Evolutionary conservation across 2,888 invertebrate genomes (phyloP), one percentile per base, ranked within the genome.

Genomic region (Clistopyga incitator): DNA sequence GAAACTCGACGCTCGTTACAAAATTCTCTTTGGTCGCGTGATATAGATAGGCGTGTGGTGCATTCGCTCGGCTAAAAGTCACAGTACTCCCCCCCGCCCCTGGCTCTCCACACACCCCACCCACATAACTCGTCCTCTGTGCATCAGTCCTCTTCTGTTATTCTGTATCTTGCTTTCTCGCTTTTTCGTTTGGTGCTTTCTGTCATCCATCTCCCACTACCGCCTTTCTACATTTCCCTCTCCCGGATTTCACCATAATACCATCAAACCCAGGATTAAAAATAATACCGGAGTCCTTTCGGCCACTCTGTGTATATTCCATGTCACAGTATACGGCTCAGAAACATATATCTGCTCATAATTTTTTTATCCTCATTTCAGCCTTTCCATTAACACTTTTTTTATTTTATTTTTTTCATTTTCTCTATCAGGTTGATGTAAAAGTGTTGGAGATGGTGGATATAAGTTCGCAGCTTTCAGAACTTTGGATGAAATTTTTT

Each of bases 1-100:
- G 64, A 71, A 70, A 78, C 61, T 61, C 71, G 25, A 64, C 68
- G 61, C 64, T 79, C 72, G 78, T 74, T 85, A 84, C 81, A 45
- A 80, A 78, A 82, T 85, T 78, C 84, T 79, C 82, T 85, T 85
- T 84, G 77, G 77, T 80, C 65, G 54, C 61, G 70, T 70, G 71
- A 70, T 56, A 50, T 79, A 65, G 77, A 78, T 79, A 72, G 78
- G 65, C 38, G 76, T 70, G 75, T 38, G 59, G 47, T 61, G 74
- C 78, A 84, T 80, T 75, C 82, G 76, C 76, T 74, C 71, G 74
- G 75, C 80, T 78, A 80, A 80, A 64, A 78, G 61, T 78, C 70
- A 54, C 64, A 15, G 70, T 52, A 54, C n/a, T 64, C 29, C 71
- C 34, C 59, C 38, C 18, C 20, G 29, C 45, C 42, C 29, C 45